phyloP scores from a whole-genome alignment of 2,113 vertebrate species.

The Chionis minor region DNA sequence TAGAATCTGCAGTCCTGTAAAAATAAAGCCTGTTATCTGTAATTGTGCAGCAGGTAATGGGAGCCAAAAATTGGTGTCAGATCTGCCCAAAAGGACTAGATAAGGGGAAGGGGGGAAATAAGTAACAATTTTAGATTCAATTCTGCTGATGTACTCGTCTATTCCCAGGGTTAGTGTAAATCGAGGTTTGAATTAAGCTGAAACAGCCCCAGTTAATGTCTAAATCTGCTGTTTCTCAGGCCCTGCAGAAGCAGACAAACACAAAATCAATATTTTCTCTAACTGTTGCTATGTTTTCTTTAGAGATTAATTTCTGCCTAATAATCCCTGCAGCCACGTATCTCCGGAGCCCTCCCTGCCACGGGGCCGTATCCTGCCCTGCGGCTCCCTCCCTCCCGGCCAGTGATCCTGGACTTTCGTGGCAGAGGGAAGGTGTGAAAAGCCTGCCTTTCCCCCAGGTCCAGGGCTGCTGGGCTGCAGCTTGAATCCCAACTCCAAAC shows the following conservation, averaged over 20 bases:
- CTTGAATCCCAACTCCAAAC: not conserved
- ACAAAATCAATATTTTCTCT: constrained; percentile 27
- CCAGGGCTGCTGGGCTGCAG: not conserved
- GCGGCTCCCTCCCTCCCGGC: accelerated
- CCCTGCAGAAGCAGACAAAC: not conserved
- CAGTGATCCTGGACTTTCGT: accelerated
- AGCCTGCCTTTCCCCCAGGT: not conserved
- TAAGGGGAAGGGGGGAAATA: accelerated
- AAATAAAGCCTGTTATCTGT: not conserved
- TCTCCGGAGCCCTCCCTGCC: not conserved
- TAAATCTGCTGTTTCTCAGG: not conserved
- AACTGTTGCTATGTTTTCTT: constrained; percentile 14
- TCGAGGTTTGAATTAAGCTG: not conserved
- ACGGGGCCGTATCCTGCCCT: accelerated
- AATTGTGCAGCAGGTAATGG: not conserved
- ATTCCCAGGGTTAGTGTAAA: constrained; percentile 9
- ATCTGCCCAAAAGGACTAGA: not conserved
- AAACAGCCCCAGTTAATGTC: not conserved
- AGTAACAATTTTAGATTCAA: not conserved
- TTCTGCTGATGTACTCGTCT: not conserved
- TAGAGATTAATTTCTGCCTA: constrained; percentile 6
- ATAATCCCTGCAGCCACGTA: not conserved
- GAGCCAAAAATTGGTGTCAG: not conserved
- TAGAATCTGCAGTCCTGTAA: not conserved
- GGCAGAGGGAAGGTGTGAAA: not conserved